Percentiles rank a stretch among this genome's conserved stretches.
Conservation (phyloP, 2,888 invertebrate genomes). For the Lapara coniferarum region DNA sequence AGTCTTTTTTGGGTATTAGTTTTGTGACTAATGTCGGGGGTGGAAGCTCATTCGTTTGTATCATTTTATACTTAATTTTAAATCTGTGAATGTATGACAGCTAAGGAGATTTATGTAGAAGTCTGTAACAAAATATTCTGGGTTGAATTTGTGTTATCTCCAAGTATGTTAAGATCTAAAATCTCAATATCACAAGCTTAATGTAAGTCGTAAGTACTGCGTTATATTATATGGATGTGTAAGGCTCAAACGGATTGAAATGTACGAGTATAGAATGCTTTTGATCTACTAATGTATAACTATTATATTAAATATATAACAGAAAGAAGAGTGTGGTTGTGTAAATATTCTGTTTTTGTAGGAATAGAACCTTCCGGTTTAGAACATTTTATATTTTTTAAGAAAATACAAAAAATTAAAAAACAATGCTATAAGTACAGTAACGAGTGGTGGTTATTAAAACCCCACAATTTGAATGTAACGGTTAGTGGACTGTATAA, state of each 20-base stretch:
- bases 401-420: slow-evolving; percentile 39
- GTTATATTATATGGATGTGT: background rate
- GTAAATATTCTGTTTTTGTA: slow-evolving; percentile 67
- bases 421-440: background rate
- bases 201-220: background rate
- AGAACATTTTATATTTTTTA: slow-evolving; percentile 70
- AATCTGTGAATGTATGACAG: too few species aligned
- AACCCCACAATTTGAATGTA: too few species aligned
- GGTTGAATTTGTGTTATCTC: background rate
- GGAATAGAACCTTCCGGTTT: slow-evolving; percentile 49
- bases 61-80: too few species aligned
- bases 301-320: slow-evolving; percentile 8
- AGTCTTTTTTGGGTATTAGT: background rate
- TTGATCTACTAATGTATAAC: slow-evolving; percentile 27
- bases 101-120: background rate
- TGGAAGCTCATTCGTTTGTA: too few species aligned
- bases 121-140: slow-evolving; percentile 7
- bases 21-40: background rate
- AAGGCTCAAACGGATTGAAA: slow-evolving; percentile 39
- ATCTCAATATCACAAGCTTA: background rate
- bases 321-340: slow-evolving; percentile 50
- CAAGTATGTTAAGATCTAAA: slow-evolving; percentile 1
- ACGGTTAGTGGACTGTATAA: too few species aligned
- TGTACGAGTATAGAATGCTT: slow-evolving; percentile 34
- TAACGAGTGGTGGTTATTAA: slow-evolving; percentile 1